Conservation (phyloP, 2,888 invertebrate species). For the Gibbula magus region DNA sequence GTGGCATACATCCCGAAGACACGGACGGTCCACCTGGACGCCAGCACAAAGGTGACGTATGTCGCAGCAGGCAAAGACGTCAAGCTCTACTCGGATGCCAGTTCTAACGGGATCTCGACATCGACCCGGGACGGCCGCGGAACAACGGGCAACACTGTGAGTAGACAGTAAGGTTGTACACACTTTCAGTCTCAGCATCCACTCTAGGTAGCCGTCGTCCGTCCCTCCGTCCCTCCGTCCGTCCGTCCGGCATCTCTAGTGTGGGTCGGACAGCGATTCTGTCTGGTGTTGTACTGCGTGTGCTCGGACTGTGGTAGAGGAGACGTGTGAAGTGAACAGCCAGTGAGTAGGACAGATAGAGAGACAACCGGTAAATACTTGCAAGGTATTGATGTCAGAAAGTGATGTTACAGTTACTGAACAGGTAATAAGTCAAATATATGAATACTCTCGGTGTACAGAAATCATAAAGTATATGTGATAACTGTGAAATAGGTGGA, state of each 20-base stretch:
- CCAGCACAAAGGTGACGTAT: constrained; percentile 65
- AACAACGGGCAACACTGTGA: constrained; percentile 60
- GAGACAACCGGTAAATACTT: too few species aligned
- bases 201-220: neutral
- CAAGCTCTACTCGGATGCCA: constrained; percentile 73
- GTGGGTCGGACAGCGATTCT: neutral
- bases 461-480: too few species aligned
- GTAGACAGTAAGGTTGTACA: constrained; percentile 37
- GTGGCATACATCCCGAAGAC: constrained; percentile 68
- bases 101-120: constrained; percentile 66
- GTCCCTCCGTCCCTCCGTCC: neutral
- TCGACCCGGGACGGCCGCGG: constrained; percentile 37
- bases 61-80: constrained; percentile 73
- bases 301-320: neutral
- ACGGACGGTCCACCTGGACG: constrained; percentile 66
- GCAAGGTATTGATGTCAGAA: too few species aligned
- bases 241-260: neutral
- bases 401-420: too few species aligned
- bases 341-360: too few species aligned
- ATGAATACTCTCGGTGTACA: too few species aligned
- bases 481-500: too few species aligned
- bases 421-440: too few species aligned
- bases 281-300: neutral
- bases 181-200: constrained; percentile 26
- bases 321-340: too few species aligned